A percentile compares a stretch with the other conserved stretches of the same genome.
phyloP scores from a whole-genome alignment of 2,888 invertebrate species.

The Drosophila stalkeri region DNA sequence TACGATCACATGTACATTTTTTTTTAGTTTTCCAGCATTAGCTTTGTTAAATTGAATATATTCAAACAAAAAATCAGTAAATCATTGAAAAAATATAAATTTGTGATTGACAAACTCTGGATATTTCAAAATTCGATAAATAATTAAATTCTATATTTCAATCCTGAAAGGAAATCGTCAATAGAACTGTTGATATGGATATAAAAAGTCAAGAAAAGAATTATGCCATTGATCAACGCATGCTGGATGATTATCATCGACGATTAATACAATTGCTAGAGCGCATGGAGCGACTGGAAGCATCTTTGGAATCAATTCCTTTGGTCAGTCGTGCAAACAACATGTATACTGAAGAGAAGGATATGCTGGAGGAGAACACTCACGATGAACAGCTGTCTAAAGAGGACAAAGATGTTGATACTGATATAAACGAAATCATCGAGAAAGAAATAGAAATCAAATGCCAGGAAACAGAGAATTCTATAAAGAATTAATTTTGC shows the following conservation, averaged over 20 bases:
- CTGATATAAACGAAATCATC: neutral
- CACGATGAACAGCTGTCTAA: neutral
- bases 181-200: slow-evolving; percentile 12
- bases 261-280: slow-evolving; percentile 24
- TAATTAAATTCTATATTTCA: neutral
- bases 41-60: neutral
- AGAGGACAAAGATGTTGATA: slow-evolving; percentile 1
- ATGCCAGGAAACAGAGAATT: neutral
- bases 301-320: slow-evolving; percentile 13
- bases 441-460: neutral
- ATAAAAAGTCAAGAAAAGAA: neutral
- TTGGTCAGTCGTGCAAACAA: neutral
- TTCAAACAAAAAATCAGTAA: neutral
- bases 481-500: neutral
- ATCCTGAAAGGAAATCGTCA: neutral
- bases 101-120: neutral
- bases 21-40: neutral
- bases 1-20: neutral
- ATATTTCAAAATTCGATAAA: slow-evolving; percentile 22
- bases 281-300: slow-evolving; percentile 31
- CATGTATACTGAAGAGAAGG: neutral
- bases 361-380: neutral
- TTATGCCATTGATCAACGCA: neutral
- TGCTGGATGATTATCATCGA: slow-evolving; percentile 28
- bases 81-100: neutral